Base-by-base conservation (phyloP, 2,113 vertebrate species). In the Pluvialis apricaria region DNA sequence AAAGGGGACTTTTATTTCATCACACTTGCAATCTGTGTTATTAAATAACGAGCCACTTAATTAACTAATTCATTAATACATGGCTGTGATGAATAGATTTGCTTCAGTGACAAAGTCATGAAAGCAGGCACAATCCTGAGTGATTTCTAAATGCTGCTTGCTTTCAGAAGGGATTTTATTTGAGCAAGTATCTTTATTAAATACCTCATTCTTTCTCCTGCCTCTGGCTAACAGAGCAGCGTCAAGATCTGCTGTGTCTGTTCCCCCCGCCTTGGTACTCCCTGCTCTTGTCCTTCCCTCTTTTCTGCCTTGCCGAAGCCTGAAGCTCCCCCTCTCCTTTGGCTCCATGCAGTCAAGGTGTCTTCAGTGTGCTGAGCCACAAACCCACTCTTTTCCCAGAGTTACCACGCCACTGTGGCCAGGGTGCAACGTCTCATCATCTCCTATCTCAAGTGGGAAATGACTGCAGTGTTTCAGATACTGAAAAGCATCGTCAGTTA, bases 11-110 rank as follows among this genome's bases (percentile, higher is more conserved):
- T 97, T 26, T 88, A 89, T 97, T 97, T 95, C 82, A 95, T 92
- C 92, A 92, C 86, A 82, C 58, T 95, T 96, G 55, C 89, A 92
- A 95, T 94, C 92, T 93, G 86, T 92, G 94, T 94, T 96, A 96
- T 94, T 97, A 97, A 96, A 96, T 95, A 97, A 94, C 8, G 42
- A 96, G 87, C 68, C 10, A 40, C 71, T 97, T 96, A 95, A 95
- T 95, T 97, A 95, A 95, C 92, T 91, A 94, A 96, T 93, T 93
- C 90, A 94, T 97, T 96, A 94, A 92, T 94, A 75, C 62, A 78
- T 17, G 78, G 38, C 84, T 83, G 54, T 64, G 68, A 95, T 97
- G 66, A 96, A 94, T 83, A 97, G 82, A 95, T 93, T 88, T 91
- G 64, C 75, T 96, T 38, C 71, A 54, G 70, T 72, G 88, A 84